A percentile compares a stretch with the other conserved stretches of the same genome.
Conservation (phyloP, 2,888 invertebrate species). For the Drosophila lutescens region DNA sequence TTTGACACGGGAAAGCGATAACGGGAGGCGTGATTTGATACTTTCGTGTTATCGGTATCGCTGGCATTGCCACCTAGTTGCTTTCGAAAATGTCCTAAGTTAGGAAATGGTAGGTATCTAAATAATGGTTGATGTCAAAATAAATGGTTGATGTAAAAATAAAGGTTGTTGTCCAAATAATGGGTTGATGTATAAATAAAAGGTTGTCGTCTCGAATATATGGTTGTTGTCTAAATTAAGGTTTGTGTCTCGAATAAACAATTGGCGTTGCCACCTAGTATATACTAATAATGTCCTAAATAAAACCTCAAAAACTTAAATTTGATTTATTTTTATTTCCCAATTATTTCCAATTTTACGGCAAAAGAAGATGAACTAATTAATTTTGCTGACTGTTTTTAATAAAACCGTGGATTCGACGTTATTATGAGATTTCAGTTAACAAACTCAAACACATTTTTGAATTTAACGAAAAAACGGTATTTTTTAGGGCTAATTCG, state of each 20-base stretch:
- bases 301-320: too few relatives aligned
- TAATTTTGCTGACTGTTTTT: too few relatives aligned
- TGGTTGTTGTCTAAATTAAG: not conserved
- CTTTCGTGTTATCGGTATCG: not conserved
- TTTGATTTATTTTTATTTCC: too few relatives aligned
- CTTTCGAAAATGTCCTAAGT: not conserved
- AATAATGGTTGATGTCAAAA: not conserved
- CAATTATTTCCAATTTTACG: too few relatives aligned
- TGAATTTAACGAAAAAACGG: too few relatives aligned
- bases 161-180: not conserved
- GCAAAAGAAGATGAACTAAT: too few relatives aligned
- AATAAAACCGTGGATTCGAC: too few relatives aligned
- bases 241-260: not conserved
- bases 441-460: too few relatives aligned
- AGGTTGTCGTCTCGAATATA: not conserved
- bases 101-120: not conserved
- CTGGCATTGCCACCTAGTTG: not conserved
- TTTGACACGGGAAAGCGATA: not conserved
- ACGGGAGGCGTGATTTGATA: not conserved
- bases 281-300: too few relatives aligned
- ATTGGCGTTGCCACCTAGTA: not conserved
- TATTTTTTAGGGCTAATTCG: too few relatives aligned
- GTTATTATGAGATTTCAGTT: too few relatives aligned
- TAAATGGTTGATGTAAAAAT: not conserved
- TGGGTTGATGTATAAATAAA: not conserved